Conservation (phyloP, 2,113 vertebrate genomes). For the Erythrolamprus reginae region DNA sequence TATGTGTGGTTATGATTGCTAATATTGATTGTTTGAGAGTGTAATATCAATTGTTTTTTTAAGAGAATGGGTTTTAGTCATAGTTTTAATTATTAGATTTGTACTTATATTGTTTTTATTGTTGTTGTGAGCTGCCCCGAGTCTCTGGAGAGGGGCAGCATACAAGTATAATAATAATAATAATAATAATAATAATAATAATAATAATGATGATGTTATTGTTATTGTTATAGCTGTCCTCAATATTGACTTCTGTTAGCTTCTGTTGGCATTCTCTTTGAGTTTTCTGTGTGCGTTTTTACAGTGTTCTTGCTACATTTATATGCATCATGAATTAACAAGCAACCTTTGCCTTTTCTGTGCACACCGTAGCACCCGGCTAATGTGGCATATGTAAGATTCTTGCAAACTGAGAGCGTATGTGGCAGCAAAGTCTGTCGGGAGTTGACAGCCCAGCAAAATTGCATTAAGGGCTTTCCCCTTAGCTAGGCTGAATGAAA, state of each 20-base stretch:
- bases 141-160: too few species aligned
- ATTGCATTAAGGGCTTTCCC: background rate
- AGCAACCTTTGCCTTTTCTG: background rate
- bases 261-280: background rate
- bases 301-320: background rate
- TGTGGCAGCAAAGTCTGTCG: background rate
- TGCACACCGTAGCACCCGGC: background rate
- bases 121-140: too few species aligned
- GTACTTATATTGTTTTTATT: too few species aligned
- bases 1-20: too few species aligned
- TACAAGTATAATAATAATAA: too few species aligned
- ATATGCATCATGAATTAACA: background rate
- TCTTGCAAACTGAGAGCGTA: background rate
- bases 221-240: too few species aligned
- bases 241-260: background rate
- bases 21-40: too few species aligned
- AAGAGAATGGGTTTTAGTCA: too few species aligned
- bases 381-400: background rate
- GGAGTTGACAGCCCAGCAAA: background rate
- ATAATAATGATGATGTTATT: too few species aligned
- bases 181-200: too few species aligned
- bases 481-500: background rate
- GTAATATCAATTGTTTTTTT: too few species aligned
- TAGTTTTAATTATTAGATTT: too few species aligned
- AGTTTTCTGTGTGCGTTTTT: background rate